These are phyloP conservation scores for Carcharodon carcharias DNA, from an alignment of 2,797 vertebrate species.

Conservation along the genomic window DNA sequence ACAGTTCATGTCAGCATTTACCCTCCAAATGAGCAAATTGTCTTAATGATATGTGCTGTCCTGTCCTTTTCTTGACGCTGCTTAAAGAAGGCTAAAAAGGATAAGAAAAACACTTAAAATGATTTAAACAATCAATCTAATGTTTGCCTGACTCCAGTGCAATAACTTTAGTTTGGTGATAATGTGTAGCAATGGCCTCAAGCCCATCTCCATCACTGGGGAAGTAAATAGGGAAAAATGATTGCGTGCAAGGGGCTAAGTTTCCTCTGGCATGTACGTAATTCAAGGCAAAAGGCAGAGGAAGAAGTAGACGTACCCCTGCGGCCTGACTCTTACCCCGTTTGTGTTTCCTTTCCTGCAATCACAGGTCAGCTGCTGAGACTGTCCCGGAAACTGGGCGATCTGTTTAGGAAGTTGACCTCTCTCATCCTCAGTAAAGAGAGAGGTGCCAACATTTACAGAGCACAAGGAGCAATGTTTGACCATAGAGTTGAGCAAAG, in stretches of 20 bases:
- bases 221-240: background rate
- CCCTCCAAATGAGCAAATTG: background rate
- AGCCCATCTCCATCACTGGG: background rate
- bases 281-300: background rate
- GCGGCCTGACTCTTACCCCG: background rate
- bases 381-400: background rate
- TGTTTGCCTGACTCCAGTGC: background rate
- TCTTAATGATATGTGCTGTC: background rate
- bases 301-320: background rate
- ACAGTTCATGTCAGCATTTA: background rate
- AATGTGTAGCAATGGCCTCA: background rate
- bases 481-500: background rate
- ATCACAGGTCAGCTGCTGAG: background rate
- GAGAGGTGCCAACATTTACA: too few species aligned
- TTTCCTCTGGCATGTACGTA: background rate
- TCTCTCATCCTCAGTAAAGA: background rate
- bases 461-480: background rate
- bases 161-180: background rate
- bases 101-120: background rate
- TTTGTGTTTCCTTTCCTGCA: background rate
- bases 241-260: background rate
- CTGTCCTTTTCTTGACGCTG: background rate
- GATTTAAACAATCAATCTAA: background rate
- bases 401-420: background rate
- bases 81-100: background rate